Evolutionary conservation across 2,888 invertebrate genomes (phyloP), one percentile per base, ranked within the genome.

Genomic region (Rutpela maculata): DNA sequence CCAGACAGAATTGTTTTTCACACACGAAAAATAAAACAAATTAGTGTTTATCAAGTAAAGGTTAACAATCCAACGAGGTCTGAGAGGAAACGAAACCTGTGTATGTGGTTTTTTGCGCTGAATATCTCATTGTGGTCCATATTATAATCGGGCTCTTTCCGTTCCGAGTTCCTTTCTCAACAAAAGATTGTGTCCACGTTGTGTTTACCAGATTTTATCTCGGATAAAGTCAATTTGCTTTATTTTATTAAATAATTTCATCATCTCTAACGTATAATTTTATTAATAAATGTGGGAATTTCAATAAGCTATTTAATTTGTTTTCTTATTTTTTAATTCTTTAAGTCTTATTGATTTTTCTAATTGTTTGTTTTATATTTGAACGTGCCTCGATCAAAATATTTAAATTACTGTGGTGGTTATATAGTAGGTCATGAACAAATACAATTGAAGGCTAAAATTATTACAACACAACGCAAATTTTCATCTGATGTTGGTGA

Each of bases 101-200:
- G 85, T 81, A 81, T 80, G 85, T 77, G 86, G 85, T 87, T 85
- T 85, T 35, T 78, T 81, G 78, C 66, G 78, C 80, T 80, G 78
- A 78, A 78, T 71, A 59, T 85, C 81, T 85, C 77, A 83, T 83
- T 86, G 87, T 86, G 86, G 86, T 87, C 85, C 86, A 86, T 85
- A 85, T 84, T 85, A 85, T 84, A 84, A 79, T 80, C 75, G 55
- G 76, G 77, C 80, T 79, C 82, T 63, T 85, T 85, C 85, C 85
- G 82, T 79, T 82, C 74, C 76, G n/a, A 78, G 74, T 78, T 69
- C 68, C 78, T 80, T 76, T 81, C 78, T 77, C 50, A 50, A 72
- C 72, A 63, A 70, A 50, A 69, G 68, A 68, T 73, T 56, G 56
- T 22, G 35, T 77, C 59, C 69, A 66, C 71, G 76, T 77, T 75